A percentile compares a stretch with the other conserved stretches of the same genome.
Evolutionary conservation across 1,140 invertebrate species (phyloP).

Genomic region (Stenopsyche tienmushanensis): DNA sequence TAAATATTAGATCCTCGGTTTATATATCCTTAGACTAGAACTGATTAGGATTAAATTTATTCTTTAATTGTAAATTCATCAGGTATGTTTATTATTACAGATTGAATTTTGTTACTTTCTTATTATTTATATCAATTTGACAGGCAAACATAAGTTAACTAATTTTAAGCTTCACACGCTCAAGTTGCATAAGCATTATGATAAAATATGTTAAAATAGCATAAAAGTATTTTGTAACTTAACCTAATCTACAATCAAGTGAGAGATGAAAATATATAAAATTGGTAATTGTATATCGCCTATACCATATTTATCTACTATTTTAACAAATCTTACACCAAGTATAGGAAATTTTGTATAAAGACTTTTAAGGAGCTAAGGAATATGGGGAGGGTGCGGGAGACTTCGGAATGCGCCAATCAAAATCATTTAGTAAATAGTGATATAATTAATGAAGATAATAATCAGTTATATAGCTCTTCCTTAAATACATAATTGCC

Average conservation of each 20-base stretch:
- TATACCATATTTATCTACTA: conserved; percentile 34
- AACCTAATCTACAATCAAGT: conserved; percentile 40
- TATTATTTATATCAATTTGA: conserved; percentile 40
- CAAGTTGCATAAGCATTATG: conserved; percentile 42
- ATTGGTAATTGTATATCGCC: conserved; percentile 35
- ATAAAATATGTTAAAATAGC: conserved; percentile 41
- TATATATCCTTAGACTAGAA: conserved; percentile 42
- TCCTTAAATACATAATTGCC: conserved; percentile 39
- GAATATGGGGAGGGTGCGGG: conserved; percentile 23
- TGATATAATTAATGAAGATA: conserved; percentile 37
- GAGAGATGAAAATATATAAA: conserved; percentile 35
- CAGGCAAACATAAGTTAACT: conserved; percentile 42
- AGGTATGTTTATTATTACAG: conserved; percentile 39
- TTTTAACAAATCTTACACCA: conserved; percentile 38
- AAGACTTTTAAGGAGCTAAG: conserved; percentile 38
- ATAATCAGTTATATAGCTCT: conserved; percentile 38
- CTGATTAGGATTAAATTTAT: conserved; percentile 43
- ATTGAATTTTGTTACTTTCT: conserved; percentile 33
- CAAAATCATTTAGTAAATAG: conserved; percentile 35
- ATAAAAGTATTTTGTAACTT: conserved; percentile 40
- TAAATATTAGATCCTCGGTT: conserved; percentile 43
- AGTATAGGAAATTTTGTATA: conserved; percentile 41
- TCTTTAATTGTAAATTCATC: conserved; percentile 42
- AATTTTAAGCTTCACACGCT: conserved; percentile 43
- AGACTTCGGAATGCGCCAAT: conserved; percentile 15